Evolutionary conservation across 1,140 invertebrate species (phyloP).

Genomic region (Orchestia grillus): DNA sequence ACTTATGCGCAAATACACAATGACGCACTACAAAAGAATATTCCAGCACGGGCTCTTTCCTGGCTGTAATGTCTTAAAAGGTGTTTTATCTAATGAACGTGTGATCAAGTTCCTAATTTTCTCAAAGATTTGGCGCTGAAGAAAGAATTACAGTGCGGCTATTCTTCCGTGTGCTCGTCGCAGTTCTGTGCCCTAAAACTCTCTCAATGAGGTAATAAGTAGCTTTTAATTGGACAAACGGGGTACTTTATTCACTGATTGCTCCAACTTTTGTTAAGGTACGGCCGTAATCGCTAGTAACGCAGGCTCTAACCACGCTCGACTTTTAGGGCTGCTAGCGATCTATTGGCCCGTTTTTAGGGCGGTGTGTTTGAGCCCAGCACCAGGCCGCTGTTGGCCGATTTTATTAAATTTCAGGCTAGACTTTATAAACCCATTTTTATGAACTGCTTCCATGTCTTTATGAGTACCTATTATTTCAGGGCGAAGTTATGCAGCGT

Average conservation of each 20-base stretch:
- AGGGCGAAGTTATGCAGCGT: too few species aligned
- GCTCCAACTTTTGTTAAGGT: conserved; percentile 45
- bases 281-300: conserved; percentile 30
- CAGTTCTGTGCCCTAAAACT: conserved; percentile 21
- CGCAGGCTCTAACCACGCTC: not conserved
- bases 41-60: not conserved
- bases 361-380: not conserved
- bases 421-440: not conserved
- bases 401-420: not conserved
- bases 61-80: not conserved
- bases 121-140: not conserved
- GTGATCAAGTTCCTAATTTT: not conserved
- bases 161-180: conserved; percentile 12
- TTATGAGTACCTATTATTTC: not conserved
- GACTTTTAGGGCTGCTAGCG: not conserved
- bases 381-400: not conserved
- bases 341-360: not conserved
- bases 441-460: not conserved
- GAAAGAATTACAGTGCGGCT: not conserved
- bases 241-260: conserved; percentile 51
- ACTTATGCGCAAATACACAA: too few species aligned
- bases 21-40: too few species aligned
- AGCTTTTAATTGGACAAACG: conserved; percentile 46
- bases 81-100: not conserved
- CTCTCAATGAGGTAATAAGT: conserved; percentile 42